These are phyloP conservation scores for Hymenopus coronatus DNA, from an alignment of 2,888 invertebrate species.

Conservation along the genomic window DNA sequence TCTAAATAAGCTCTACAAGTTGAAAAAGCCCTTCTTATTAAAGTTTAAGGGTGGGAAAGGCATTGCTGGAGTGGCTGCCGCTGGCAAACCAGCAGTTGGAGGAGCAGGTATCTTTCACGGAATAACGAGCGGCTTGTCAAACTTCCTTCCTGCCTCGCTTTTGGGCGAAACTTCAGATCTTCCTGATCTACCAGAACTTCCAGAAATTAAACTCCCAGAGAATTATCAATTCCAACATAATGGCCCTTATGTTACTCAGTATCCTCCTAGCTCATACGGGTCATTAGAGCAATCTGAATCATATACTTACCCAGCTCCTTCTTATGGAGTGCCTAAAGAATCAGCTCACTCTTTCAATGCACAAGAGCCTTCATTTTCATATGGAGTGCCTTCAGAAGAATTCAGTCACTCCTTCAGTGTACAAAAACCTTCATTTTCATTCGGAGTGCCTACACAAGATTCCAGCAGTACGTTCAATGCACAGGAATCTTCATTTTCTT, in stretches of 20 bases:
- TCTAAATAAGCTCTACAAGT: not conserved
- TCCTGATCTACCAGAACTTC: constrained; percentile 9
- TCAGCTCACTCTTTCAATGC: not conserved
- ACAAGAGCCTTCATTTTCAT: not conserved
- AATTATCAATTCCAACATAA: constrained; percentile 20
- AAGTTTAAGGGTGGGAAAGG: not conserved
- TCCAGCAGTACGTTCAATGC: too few relatives aligned
- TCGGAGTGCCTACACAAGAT: too few relatives aligned
- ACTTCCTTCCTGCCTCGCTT: constrained; percentile 1
- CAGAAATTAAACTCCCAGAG: constrained; percentile 7
- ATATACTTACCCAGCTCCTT: not conserved
- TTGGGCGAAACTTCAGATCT: not conserved
- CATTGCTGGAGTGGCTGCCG: not conserved
- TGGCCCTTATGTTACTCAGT: constrained; percentile 10
- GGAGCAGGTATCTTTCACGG: not conserved
- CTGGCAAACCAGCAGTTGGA: not conserved
- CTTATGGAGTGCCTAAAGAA: not conserved
- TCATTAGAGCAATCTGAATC: not conserved
- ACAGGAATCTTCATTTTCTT: too few relatives aligned
- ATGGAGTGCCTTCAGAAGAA: not conserved
- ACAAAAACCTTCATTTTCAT: not conserved
- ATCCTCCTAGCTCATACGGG: not conserved
- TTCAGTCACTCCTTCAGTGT: too few relatives aligned
- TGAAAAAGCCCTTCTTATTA: not conserved
- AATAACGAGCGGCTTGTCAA: not conserved